Base-by-base conservation (phyloP, 2,797 vertebrate genomes). In the Cygnus olor region DNA sequence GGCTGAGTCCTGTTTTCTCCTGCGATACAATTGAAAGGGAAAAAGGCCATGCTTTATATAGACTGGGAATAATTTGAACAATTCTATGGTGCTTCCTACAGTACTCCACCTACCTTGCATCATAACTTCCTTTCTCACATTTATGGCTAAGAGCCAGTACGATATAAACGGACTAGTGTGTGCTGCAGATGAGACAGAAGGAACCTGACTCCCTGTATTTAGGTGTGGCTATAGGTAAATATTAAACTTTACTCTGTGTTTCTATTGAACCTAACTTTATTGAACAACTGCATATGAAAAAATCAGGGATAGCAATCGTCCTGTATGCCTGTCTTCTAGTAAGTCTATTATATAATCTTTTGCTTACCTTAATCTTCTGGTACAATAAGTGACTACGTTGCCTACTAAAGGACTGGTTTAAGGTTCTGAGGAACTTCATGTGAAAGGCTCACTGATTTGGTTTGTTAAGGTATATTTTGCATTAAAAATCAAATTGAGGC, bases 121-220 rank as follows among this genome's bases (percentile, higher is more conserved):
- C 97, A 97, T 93, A 91, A 96, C 95, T 97, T 97, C 96, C 96
- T 91, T 96, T 97, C 91, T 89, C 9, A 1, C 77, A 42, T 89
- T 95, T 94, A 63, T 96, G 93, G 94, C 90, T 94, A 71, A 95
- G 89, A 94, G 94, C 95, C 95, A 95, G 89, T 69, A 19, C 70
- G 94, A 58, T 88, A 73, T 84, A 96, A 95, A 73, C 0, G 9
- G 69, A 69, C 36, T n/a, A 66, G 82, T 51, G 34, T 85, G 34
- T 77, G 80, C 0, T 2, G 79, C 16, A 73, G 82, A 74, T 79
- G 91, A 95, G 91, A 90, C 10, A 21, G 72, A 45, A 56, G 32
- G 80, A 74, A 73, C 88, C 51, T 11, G 64, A 34, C 58, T 72
- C 66, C 11, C 8, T 36, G 30, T 6, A 1, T 63, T 84, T 71